Evolutionary conservation across 2,797 vertebrate genomes (phyloP), one percentile per base, ranked within the genome.

Genomic region (Centropyge bicolor): DNA sequence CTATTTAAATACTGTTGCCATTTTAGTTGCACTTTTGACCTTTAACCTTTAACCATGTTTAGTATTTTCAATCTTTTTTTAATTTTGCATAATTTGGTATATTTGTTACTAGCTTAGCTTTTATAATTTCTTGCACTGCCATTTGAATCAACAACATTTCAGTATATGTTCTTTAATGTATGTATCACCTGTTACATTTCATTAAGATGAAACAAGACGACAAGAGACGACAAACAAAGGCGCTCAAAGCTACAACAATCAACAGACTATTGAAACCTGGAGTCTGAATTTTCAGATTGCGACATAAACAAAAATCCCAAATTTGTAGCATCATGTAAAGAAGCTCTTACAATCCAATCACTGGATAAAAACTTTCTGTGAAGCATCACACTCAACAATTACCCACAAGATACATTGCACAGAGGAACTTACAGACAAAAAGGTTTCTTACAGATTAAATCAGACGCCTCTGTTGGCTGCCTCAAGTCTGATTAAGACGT

Each of bases 391-490:
- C 48, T 56, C 65, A 49, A 51, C 16, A 16, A 60, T 38, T 2
- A 38, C 27, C 48, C 31, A 38, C 16, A 19, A 49, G 14, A 61
- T 20, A 7, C 38, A 40, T 6, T 36, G 16, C 19, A 70, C 62
- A 82, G 11, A 48, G 54, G 27, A 46, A 54, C 24, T 46, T 27
- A 57, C 65, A 63, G 40, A 56, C 14, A 68, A 64, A 67, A 13
- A 56, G 67, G 43, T 38, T 67, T 63, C 43, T 83, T 46, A 63
- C 17, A 61, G 45, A 78, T 19, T 12, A 62, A 67, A 75, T 65
- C 31, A n/a, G 55, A 66, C 40, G 38, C 19, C 11, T 52, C 52
- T 48, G 51, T 16, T 31, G 59, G 17, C 66, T 31, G 36, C 38
- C 27, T 70, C 9, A 8, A 31, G 31, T 36, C 67, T 66, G 54